Percentiles rank a stretch among this genome's conserved stretches.
phyloP scores from a whole-genome alignment of 2,113 vertebrate genomes.

The Neofelis nebulosa region DNA sequence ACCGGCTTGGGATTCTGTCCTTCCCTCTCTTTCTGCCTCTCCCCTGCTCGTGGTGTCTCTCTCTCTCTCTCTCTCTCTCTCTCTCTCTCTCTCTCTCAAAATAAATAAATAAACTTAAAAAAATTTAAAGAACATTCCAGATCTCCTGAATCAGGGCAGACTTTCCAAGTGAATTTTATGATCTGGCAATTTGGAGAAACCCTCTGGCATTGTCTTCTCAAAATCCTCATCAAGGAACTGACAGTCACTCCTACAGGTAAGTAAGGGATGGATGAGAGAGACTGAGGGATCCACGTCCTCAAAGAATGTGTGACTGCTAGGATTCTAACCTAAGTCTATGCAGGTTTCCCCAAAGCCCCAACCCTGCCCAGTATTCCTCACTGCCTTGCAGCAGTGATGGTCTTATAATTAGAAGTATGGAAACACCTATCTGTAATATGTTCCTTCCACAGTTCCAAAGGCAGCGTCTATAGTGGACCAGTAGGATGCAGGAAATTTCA shows the following conservation, averaged over 20 bases:
- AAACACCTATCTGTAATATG: too few species aligned
- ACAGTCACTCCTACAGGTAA: neutral
- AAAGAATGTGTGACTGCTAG: neutral
- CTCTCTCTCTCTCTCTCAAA: too few species aligned
- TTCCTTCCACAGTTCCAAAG: neutral
- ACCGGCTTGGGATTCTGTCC: too few species aligned
- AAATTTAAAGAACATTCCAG: neutral
- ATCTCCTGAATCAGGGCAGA: neutral
- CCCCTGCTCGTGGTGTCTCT: too few species aligned
- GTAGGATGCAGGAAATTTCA: neutral
- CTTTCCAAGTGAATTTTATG: neutral
- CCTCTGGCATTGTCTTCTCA: neutral
- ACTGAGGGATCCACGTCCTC: neutral
- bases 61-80: too few species aligned
- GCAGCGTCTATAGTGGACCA: neutral
- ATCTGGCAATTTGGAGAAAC: neutral
- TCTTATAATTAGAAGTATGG: neutral
- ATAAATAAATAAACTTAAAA: too few species aligned
- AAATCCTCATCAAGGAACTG: neutral
- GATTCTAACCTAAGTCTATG: neutral
- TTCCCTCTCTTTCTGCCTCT: too few species aligned
- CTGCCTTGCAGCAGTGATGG: rapidly evolving
- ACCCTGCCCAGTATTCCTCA: neutral
- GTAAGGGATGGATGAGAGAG: neutral
- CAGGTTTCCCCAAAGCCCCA: neutral